A percentile compares a stretch with the other conserved stretches of the same genome.
phyloP scores from a whole-genome alignment of 2,888 invertebrate species.

The Allygus modestus region DNA sequence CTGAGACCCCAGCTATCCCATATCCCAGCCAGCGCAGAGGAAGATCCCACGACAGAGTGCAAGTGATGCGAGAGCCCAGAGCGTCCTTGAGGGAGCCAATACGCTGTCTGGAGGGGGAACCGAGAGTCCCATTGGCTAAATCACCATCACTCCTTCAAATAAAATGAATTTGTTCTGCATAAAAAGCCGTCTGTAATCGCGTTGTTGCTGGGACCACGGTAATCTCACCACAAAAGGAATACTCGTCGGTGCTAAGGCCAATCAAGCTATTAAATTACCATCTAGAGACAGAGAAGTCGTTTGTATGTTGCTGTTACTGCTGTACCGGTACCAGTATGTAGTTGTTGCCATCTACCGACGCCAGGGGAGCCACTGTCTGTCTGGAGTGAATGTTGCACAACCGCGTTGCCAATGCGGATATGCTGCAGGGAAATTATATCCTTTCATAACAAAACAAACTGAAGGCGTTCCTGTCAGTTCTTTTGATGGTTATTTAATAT shows the following conservation, averaged over 20 bases:
- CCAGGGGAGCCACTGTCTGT: not conserved
- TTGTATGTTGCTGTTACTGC: not conserved
- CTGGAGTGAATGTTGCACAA: not conserved
- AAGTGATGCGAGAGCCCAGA: not conserved
- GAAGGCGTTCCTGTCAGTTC: too few species aligned
- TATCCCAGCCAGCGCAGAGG: too few species aligned
- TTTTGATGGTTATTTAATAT: too few species aligned
- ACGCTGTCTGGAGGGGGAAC: not conserved
- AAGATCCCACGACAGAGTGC: not conserved
- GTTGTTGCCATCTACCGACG: not conserved
- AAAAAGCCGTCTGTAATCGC: conserved; percentile 36
- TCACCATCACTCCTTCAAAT: conserved; percentile 44
- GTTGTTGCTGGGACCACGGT: not conserved
- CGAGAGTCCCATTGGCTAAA: conserved; percentile 3
- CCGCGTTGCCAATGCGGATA: not conserved
- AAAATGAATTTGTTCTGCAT: conserved; percentile 46
- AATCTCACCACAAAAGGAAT: conserved; percentile 13
- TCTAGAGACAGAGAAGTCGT: not conserved
- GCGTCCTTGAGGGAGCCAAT: conserved; percentile 5
- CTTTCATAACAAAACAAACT: too few species aligned
- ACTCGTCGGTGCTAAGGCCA: not conserved
- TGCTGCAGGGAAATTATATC: not conserved
- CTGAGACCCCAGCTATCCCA: too few species aligned
- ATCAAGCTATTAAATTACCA: conserved; percentile 44
- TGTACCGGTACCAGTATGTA: not conserved